Base-by-base conservation (phyloP, 2,797 vertebrate species). In the Otolemur crassicaudatus region DNA sequence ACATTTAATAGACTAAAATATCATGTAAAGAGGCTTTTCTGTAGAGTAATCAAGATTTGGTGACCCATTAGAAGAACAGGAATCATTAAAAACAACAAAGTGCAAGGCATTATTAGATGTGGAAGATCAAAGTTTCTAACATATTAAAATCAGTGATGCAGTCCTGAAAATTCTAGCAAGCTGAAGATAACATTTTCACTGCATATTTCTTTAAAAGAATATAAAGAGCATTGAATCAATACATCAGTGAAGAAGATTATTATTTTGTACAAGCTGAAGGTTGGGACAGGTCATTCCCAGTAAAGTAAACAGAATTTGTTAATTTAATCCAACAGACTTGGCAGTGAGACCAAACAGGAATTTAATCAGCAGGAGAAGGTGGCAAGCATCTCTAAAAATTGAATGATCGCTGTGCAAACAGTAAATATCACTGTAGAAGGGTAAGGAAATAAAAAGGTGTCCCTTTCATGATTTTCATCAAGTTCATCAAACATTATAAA, bases 241-340 rank as follows among this genome's bases (percentile, higher is more conserved):
- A 98, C 98, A 98, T 98, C 98, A 98, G 97, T 98, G 98, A 98
- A 98, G 98, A 98, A 98, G 97, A 98, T 99, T 98, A 98, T 98
- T 98, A 98, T 99, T 99, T 98, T 98, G 95, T 98, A 98, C 98
- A 98, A 98, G 97, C 88, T 98, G 98, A 98, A 99, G 98, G 98
- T 98, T 97, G 96, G 93, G 85, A 91, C 97, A 97, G 98, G 98
- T 98, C 98, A 98, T 98, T 98, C 91, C 89, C 96, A 96, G 97
- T 97, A 98, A 98, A 98, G 97, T 97, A 98, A 98, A 98, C 69
- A 98, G 97, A 98, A 77, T 0, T 98, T 97, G 98, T 97, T 99
- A 99, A 99, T 99, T 99, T 98, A 98, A 99, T 98, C 97, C 98
- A 98, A 97, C 96, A 98, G 97, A 97, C 98, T 97, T 98, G 98